phyloP scores from a whole-genome alignment of 2,888 invertebrate genomes.

The Oscheius myriophilus region DNA sequence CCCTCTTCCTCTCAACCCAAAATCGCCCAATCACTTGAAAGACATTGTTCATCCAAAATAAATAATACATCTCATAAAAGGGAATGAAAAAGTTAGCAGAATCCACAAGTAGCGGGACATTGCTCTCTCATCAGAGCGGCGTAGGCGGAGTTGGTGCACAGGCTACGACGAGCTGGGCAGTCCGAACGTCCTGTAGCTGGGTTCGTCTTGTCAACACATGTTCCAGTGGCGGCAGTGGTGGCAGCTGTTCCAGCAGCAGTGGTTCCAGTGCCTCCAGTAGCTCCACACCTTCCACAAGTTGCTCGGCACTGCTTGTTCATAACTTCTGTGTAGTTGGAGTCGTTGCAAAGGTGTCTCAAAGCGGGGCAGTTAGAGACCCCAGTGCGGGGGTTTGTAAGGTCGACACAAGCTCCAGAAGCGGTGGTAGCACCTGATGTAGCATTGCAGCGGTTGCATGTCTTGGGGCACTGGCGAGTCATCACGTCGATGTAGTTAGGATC shows the following conservation, averaged over 20 bases:
- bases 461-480: constrained; percentile 13
- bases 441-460: not conserved
- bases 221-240: not conserved
- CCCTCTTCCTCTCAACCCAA: no score
- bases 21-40: no score
- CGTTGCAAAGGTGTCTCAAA: no score
- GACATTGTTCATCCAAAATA: no score
- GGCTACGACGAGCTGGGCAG: not conserved
- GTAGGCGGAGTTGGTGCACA: constrained; percentile 9
- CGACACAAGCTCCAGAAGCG: not conserved
- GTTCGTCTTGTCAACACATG: constrained; percentile 2
- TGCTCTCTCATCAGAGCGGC: constrained; percentile 10
- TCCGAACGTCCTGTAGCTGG: constrained; percentile 15
- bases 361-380: no score
- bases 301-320: not conserved
- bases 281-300: not conserved
- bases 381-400: no score
- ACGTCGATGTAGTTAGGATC: constrained; percentile 1
- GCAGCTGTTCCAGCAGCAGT: not conserved
- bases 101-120: constrained; percentile 7
- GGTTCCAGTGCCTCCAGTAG: not conserved
- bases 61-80: no score
- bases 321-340: not conserved
- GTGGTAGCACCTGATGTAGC: not conserved
- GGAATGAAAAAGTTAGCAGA: no score